Evolutionary conservation across 2,797 vertebrate species (phyloP).

Genomic region (Cossypha niveicapilla): DNA sequence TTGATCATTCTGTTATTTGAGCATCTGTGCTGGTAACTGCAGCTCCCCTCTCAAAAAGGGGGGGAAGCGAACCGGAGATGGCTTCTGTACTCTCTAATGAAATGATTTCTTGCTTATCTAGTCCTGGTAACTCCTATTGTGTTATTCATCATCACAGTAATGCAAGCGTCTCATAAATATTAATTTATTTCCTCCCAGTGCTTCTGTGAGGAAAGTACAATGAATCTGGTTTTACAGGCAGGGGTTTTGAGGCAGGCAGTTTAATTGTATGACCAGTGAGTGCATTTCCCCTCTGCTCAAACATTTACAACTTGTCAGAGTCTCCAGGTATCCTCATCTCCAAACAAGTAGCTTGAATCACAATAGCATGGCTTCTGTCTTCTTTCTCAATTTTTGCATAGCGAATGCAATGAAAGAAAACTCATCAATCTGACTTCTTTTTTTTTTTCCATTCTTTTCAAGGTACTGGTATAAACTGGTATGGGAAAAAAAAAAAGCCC

Average conservation of each 20-base stretch:
- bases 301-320: background rate
- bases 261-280: background rate
- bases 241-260: background rate
- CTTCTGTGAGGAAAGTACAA: background rate
- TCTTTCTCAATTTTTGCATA: background rate
- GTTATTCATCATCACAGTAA: background rate
- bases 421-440: background rate
- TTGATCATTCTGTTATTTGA: slow-evolving; percentile 10
- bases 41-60: background rate
- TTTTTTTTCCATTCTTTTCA: background rate
- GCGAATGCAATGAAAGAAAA: background rate
- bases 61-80: background rate
- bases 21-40: background rate
- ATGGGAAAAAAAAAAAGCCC: background rate
- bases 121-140: background rate
- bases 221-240: background rate
- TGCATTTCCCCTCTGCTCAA: background rate
- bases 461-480: background rate
- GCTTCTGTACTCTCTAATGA: background rate
- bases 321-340: background rate
- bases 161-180: slow-evolving; percentile 14
- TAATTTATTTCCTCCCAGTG: slow-evolving; percentile 8
- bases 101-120: slow-evolving; percentile 20
- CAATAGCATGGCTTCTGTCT: background rate
- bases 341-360: background rate